Evolutionary conservation across 2,888 invertebrate species (phyloP), one percentile per base, ranked within the genome.

Genomic region (Hydriomena furcata): DNA sequence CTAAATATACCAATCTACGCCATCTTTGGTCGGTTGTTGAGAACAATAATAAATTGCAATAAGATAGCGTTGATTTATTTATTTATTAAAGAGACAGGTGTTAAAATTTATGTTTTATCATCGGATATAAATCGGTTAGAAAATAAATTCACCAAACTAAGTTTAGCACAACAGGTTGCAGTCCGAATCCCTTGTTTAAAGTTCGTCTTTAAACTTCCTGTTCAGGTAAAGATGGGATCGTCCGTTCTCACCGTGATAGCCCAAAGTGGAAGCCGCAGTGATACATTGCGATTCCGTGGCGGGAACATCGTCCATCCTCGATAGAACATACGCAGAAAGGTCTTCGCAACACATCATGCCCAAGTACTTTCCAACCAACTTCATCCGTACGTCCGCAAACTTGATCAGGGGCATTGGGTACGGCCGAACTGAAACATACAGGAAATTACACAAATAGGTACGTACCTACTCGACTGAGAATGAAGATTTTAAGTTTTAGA

Each of bases 271-370:
- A 0, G 83, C 82, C 0, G 70, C 72, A 6, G 48, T 30, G 23
- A 58, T 47, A 53, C 85, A 84, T 10, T 64, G 66, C n/a, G 61
- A 61, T 54, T 86, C 81, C 0, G 78, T 79, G 4, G 53, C 49
- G 0, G 85, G 86, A 43, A 85, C 37, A 37, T 80, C 72, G 25
- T 71, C 66, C 7, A 74, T 47, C 32, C 78, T 68, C 5, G 75
- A 70, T 25, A 87, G 41, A 0, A 75, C 82, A 46, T 74, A 85
- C 1, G 79, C 80, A 3, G 83, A 79, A 13, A 74, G 43, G 35
- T 85, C 84, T 52, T 85, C 85, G 43, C 87, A 87, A 55, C 81
- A 76, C 77, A 86, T 83, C 79, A 87, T 81, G 21, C 76, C 85
- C 37, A 87, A 55, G 54, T 67, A 73, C 8, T 71, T 65, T 1